phyloP scores from a whole-genome alignment of 2,888 invertebrate genomes.

The Diadromus collaris region DNA sequence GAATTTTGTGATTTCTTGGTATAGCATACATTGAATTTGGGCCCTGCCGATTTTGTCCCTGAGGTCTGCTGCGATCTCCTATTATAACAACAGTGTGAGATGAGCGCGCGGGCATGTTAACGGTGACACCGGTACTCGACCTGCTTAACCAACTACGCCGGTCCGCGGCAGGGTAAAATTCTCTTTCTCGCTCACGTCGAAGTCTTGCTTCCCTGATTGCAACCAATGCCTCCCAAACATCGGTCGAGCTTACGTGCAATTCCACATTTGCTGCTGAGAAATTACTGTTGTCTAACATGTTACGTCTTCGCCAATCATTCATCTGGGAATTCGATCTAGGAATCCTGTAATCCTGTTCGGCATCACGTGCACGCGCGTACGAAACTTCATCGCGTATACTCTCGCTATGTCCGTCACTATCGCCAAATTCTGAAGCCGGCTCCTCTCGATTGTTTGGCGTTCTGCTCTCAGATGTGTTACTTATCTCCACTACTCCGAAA shows the following conservation, averaged over 20 bases:
- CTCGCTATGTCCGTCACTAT: constrained; percentile 48
- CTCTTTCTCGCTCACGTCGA: constrained; percentile 82
- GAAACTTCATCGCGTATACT: constrained; percentile 64
- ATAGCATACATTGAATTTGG: constrained; percentile 76
- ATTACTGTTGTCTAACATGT: constrained; percentile 70
- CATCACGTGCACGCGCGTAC: constrained; percentile 63
- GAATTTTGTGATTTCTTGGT: constrained; percentile 81
- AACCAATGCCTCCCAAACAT: constrained; percentile 86
- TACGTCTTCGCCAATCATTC: constrained; percentile 69
- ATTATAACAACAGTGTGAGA: constrained; percentile 78
- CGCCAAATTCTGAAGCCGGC: constrained; percentile 43
- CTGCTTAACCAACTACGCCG: constrained; percentile 68
- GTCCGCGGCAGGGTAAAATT: constrained; percentile 62
- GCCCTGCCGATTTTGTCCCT: constrained; percentile 71
- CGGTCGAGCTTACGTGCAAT: constrained; percentile 80
- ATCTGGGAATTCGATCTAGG: constrained; percentile 66
- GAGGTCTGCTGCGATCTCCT: constrained; percentile 73
- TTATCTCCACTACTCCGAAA: constrained; percentile 69
- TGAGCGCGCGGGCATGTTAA: constrained; percentile 70
- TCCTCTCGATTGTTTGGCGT: constrained; percentile 59
- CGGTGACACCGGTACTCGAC: constrained; percentile 70
- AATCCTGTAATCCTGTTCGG: constrained; percentile 65
- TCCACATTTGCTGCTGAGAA: constrained; percentile 77
- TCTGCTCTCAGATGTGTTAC: constrained; percentile 58
- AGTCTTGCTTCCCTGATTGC: constrained; percentile 84